A percentile compares a stretch with the other conserved stretches of the same genome.
Evolutionary conservation across 2,888 invertebrate genomes (phyloP).

Genomic region (Caenorhabditis sp.): DNA sequence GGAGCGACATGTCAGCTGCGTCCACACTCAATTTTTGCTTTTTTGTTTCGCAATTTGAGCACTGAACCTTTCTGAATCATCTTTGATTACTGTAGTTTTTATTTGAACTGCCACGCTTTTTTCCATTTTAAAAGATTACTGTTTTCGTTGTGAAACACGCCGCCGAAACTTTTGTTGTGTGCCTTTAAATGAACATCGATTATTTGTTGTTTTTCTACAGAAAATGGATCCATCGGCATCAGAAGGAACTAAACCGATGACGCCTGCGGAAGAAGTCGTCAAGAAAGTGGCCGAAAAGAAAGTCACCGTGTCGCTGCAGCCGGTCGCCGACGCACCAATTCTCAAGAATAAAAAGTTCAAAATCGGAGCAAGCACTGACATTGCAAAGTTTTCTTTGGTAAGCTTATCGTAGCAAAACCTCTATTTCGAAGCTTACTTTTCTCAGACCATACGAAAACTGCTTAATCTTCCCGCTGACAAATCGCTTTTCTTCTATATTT

Average conservation of each 20-base stretch:
- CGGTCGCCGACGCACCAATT: conserved; percentile 68
- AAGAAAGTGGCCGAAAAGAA: conserved; percentile 45
- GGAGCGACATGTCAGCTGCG: not conserved
- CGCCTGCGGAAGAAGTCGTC: not conserved
- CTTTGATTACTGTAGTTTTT: no score
- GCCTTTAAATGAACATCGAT: no score
- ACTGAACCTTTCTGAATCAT: not conserved
- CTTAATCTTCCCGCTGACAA: conserved; percentile 39
- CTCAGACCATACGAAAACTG: conserved; percentile 50
- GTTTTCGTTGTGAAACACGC: conserved; percentile 11
- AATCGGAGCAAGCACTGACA: conserved; percentile 25
- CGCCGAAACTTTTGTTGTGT: not conserved
- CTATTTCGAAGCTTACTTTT: not conserved
- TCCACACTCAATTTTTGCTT: conserved; percentile 3
- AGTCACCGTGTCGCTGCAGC: conserved; percentile 57
- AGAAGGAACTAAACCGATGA: not conserved
- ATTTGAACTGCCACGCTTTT: not conserved
- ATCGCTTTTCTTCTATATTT: conserved; percentile 60
- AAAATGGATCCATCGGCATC: conserved; percentile 19
- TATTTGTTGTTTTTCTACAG: not conserved
- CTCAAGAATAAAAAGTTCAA: conserved; percentile 60
- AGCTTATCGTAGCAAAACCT: not conserved
- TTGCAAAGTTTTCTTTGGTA: conserved; percentile 56
- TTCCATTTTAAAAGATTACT: not conserved
- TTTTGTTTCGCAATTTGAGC: conserved; percentile 11